phyloP scores from a whole-genome alignment of 2,797 vertebrate species.

The Synaphobranchus kaupii region DNA sequence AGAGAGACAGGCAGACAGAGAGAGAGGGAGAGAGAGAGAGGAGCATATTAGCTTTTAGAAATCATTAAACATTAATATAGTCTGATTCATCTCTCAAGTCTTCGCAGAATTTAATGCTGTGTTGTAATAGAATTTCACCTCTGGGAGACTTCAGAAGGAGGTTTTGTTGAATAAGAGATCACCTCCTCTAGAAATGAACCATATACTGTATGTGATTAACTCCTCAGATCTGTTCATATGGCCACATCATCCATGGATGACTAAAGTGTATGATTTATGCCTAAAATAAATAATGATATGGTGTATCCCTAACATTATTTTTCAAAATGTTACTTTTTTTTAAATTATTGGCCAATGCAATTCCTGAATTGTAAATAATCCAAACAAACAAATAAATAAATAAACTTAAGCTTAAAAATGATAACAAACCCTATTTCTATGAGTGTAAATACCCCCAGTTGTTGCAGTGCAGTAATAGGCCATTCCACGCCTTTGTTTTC shows the following conservation, averaged over 20 bases:
- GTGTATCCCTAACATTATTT: neutral
- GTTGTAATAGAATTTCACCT: slow-evolving; percentile 69
- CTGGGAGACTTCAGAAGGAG: slow-evolving; percentile 50
- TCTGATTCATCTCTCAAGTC: slow-evolving; percentile 58
- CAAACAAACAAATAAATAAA: neutral
- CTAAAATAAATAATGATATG: neutral
- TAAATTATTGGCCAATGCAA: neutral
- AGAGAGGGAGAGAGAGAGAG: slow-evolving; percentile 38
- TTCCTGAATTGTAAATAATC: neutral
- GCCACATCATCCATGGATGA: too few species aligned
- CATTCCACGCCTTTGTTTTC: neutral
- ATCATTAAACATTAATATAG: slow-evolving; percentile 75
- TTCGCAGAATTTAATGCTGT: slow-evolving; percentile 66
- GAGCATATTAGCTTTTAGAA: slow-evolving; percentile 68
- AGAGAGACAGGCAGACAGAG: slow-evolving; percentile 58
- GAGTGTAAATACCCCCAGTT: too few species aligned
- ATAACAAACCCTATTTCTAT: too few species aligned
- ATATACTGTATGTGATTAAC: slow-evolving; percentile 55
- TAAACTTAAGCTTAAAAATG: neutral
- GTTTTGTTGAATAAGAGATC: slow-evolving; percentile 54
- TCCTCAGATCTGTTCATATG: slow-evolving; percentile 29
- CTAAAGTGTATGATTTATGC: neutral
- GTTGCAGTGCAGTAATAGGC: neutral
- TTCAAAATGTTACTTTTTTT: neutral
- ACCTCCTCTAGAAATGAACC: slow-evolving; percentile 33